Base-by-base conservation (phyloP, 1,140 invertebrate species). In the Eriosoma lanigerum region DNA sequence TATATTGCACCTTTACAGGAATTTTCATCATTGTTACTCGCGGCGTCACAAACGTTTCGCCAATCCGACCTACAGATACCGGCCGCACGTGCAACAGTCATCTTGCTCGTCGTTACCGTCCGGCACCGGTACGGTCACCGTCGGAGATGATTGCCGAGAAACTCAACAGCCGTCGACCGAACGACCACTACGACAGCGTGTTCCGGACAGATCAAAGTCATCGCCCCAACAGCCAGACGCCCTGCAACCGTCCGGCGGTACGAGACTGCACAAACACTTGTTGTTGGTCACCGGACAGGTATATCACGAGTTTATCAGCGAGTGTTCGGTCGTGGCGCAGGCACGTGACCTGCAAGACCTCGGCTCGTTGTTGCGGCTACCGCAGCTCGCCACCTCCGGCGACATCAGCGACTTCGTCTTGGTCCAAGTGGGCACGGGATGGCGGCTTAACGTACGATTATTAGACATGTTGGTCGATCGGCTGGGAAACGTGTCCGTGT, bases 401-500 rank as follows among this genome's bases (percentile, higher is more conserved):
- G 26, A 8, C 38, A 5, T 2, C 54, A n/a, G n/a, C 10, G 80
- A 80, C 19, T 62, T 82, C 24, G 81, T 82, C 13, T 12, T 83
- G 17, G 81, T 82, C 15, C 82, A 81, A 9, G 82, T 82, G 5
- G 76, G 80, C 50, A 62, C 78, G 0, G 64, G 81, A n/a, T 82
- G 82, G 82, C 38, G 48, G 17, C 81, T 81, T 3, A 52, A 82
- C 52, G 58, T 81, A 17, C 26, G 44, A 9, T 26, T 83, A 10
- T 44, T 83, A 4, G 82, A 83, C 58, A 48, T 81, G 56, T 78
- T 83, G 73, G 66, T 75, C n/a, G 81, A 66, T 8, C 21, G 62
- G 19, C 56, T 83, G 58, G 82, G 82, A 1, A 83, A 83, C 70
- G 82, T 83, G 9, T 83, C 83, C 15, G 62, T 83, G 52, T 83